These are phyloP conservation scores for Peromyscus eremicus DNA, from an alignment of 2,797 vertebrate species.

Conservation along the genomic window DNA sequence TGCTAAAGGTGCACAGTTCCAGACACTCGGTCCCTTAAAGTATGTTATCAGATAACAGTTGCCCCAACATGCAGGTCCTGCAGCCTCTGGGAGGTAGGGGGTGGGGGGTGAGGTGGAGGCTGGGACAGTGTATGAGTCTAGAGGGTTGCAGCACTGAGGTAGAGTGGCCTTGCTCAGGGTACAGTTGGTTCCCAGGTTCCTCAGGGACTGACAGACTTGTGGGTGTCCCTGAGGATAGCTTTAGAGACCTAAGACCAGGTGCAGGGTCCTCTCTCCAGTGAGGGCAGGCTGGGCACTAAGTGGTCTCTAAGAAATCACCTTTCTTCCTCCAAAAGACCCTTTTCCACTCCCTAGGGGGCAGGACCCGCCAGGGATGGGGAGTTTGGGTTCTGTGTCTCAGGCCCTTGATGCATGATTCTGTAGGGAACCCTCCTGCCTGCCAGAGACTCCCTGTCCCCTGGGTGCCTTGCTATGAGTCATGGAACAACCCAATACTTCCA, in stretches of 20 bases:
- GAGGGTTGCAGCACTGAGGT: background rate
- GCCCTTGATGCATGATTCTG: background rate
- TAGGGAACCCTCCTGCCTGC: background rate
- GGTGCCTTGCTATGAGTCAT: background rate
- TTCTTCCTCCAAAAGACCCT: background rate
- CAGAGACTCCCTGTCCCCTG: background rate
- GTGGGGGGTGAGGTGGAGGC: background rate
- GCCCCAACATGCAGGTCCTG: background rate
- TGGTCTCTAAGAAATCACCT: background rate
- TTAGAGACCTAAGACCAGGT: background rate
- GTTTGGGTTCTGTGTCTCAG: background rate
- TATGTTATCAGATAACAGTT: fast-evolving
- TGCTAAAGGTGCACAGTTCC: background rate
- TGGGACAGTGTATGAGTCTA: background rate
- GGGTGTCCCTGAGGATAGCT: background rate
- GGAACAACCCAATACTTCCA: fast-evolving
- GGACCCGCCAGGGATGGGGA: background rate
- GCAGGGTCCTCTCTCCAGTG: fast-evolving
- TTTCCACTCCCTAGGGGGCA: background rate
- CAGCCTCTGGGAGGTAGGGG: background rate
- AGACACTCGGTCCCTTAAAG: background rate
- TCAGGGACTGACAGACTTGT: background rate
- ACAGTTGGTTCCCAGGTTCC: fast-evolving
- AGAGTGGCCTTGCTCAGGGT: background rate
- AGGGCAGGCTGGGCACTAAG: too few relatives aligned